phyloP scores from a whole-genome alignment of 2,888 invertebrate genomes.

The Folsomia candida region DNA sequence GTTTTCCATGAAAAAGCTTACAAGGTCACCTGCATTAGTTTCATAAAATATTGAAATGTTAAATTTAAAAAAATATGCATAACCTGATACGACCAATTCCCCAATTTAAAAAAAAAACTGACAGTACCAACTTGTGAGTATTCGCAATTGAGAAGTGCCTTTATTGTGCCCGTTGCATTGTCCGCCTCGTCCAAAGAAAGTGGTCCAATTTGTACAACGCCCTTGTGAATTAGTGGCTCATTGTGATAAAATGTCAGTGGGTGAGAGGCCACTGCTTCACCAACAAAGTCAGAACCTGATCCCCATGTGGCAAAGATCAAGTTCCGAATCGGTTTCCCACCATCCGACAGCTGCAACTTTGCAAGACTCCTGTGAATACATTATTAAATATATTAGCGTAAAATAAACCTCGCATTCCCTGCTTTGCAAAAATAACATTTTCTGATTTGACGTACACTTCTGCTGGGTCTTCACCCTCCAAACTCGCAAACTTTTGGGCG shows the following conservation, averaged over 20 bases:
- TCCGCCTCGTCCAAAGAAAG: not conserved
- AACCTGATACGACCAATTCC: too few species aligned
- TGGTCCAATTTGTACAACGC: constrained; percentile 58
- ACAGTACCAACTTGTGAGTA: not conserved
- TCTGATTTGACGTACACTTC: not conserved
- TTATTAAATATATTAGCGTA: not conserved
- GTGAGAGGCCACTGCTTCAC: constrained; percentile 77
- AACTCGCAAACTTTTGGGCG: not conserved
- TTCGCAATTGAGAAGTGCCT: not conserved
- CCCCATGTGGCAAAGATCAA: constrained; percentile 85
- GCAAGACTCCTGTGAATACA: too few species aligned
- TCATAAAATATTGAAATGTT: constrained; percentile 2
- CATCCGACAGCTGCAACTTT: not conserved
- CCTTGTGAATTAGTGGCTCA: constrained; percentile 79
- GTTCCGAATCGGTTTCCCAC: constrained; percentile 70
- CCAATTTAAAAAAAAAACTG: too few species aligned
- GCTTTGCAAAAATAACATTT: not conserved
- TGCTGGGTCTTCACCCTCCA: not conserved
- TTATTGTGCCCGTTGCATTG: not conserved
- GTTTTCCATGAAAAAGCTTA: constrained; percentile 73
- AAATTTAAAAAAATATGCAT: too few species aligned
- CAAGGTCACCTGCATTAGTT: constrained; percentile 62
- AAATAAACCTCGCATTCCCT: not conserved
- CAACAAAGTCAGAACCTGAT: constrained; percentile 85
- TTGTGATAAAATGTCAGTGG: constrained; percentile 88